Evolutionary conservation across 2,113 vertebrate genomes (phyloP).

Genomic region (Tachuris rubrigastra): DNA sequence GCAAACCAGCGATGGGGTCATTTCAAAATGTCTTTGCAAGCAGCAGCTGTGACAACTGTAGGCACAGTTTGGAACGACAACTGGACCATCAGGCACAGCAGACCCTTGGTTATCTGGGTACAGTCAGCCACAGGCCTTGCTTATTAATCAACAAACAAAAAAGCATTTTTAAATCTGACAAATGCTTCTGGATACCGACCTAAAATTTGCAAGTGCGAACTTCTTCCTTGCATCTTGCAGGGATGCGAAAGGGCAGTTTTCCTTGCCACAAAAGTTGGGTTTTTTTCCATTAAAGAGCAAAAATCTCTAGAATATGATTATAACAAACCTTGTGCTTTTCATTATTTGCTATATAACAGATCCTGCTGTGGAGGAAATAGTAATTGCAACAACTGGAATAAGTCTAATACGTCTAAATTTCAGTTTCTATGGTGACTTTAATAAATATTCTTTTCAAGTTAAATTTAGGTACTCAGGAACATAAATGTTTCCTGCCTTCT

Average conservation of each 20-base stretch:
- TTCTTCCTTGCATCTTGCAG: background rate
- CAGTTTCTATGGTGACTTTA: background rate
- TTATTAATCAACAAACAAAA: background rate
- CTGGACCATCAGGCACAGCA: background rate
- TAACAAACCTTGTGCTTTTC: background rate
- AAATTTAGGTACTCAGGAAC: background rate
- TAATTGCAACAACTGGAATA: background rate
- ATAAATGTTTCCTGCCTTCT: background rate
- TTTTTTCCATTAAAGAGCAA: background rate
- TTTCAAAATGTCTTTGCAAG: background rate
- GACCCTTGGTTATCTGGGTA: background rate
- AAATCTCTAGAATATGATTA: background rate
- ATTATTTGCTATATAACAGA: background rate
- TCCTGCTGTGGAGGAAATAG: background rate
- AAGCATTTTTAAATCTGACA: background rate
- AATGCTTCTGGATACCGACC: background rate
- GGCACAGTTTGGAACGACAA: background rate
- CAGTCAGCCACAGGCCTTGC: background rate
- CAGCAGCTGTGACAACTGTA: background rate
- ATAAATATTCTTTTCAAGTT: conserved; percentile 7
- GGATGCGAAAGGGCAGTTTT: background rate
- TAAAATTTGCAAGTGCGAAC: background rate
- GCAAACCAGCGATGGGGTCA: background rate
- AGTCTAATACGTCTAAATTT: background rate
- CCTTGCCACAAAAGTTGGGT: background rate